Base-by-base conservation (phyloP, 2,797 vertebrate genomes). In the Sphenodon punctatus region DNA sequence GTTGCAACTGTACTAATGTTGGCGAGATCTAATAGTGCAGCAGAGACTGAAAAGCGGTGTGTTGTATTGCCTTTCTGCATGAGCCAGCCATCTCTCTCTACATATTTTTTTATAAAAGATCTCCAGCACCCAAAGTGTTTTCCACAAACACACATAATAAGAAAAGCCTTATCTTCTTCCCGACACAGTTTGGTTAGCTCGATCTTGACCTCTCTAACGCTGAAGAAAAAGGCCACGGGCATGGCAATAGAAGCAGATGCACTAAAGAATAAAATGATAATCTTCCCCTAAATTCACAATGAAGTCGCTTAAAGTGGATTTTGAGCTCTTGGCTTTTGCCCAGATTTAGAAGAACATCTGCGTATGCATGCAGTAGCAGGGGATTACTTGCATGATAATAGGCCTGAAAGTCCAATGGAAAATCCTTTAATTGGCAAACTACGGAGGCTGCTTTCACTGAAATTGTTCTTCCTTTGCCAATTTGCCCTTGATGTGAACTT, bases 341-440 rank as follows among this genome's bases (percentile, higher is more conserved):
- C 46, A 85, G 84, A 41, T 41, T 77, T 74, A n/a, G 83, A 55
- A 60, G 67, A 91, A 80, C 88, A 88, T 84, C 85, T 92, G 89
- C 81, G 85, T 90, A 82, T 80, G 61, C 67, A 73, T n/a, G n/a
- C n/a, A n/a, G 84, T 85, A 74, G 81, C 88, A 80, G 80, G 53
- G 69, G 78, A 88, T 48, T 81, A 36, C 49, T 51, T 67, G 59
- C 61, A 41, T 71, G 41, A 65, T 46, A 82, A 83, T 22, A 84
- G 67, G 76, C 86, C 81, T 0, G 2, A 71, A 85, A 48, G 32
- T 69, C 84, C 41, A 59, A 80, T 84, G 66, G 43, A 81, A 90
- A 80, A 81, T 63, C 20, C 2, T 82, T 86, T 79, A 3, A 1
- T 13, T 77, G 48, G 64, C 30, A 51, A 56, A 64, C 15, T 34